A percentile compares a stretch with the other conserved stretches of the same genome.
phyloP scores from a whole-genome alignment of 2,888 invertebrate species.

The Vesta saturnalis region DNA sequence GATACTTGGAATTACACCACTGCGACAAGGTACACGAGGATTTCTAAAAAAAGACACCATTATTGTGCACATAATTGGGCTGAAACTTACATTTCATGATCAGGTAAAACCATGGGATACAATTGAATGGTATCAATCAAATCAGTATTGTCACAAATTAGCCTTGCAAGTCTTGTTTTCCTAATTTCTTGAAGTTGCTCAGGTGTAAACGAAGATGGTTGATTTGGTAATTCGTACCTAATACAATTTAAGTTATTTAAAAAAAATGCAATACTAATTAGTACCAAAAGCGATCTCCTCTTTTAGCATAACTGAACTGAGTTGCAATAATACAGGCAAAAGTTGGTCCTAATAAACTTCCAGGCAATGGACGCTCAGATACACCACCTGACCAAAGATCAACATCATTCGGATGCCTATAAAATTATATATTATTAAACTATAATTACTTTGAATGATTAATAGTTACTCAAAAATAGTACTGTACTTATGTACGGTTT shows the following conservation, averaged over 20 bases:
- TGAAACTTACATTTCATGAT: slow-evolving; percentile 87
- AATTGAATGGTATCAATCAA: slow-evolving; percentile 90
- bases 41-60: slow-evolving; percentile 69
- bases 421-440: slow-evolving; percentile 33
- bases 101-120: slow-evolving; percentile 91
- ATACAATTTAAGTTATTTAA: slow-evolving; percentile 24
- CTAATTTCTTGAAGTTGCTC: slow-evolving; percentile 87
- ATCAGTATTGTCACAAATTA: slow-evolving; percentile 93
- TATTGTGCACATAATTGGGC: slow-evolving; percentile 13
- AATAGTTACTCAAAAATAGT: slow-evolving; percentile 79
- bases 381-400: slow-evolving; percentile 96
- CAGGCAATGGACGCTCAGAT: slow-evolving; percentile 88
- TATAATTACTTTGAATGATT: neutral
- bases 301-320: slow-evolving; percentile 88
- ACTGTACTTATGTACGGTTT: slow-evolving; percentile 83
- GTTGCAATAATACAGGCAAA: slow-evolving; percentile 94
- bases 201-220: slow-evolving; percentile 89
- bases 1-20: slow-evolving; percentile 86
- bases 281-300: slow-evolving; percentile 93
- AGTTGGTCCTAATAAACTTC: slow-evolving; percentile 93
- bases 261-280: slow-evolving; percentile 30
- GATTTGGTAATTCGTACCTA: slow-evolving; percentile 88
- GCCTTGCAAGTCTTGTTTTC: slow-evolving; percentile 80
- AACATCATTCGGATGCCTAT: slow-evolving; percentile 86
- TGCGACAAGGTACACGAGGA: slow-evolving; percentile 92